Evolutionary conservation across 1,140 invertebrate genomes (phyloP).

Genomic region (Chrysomallon squamiferum): DNA sequence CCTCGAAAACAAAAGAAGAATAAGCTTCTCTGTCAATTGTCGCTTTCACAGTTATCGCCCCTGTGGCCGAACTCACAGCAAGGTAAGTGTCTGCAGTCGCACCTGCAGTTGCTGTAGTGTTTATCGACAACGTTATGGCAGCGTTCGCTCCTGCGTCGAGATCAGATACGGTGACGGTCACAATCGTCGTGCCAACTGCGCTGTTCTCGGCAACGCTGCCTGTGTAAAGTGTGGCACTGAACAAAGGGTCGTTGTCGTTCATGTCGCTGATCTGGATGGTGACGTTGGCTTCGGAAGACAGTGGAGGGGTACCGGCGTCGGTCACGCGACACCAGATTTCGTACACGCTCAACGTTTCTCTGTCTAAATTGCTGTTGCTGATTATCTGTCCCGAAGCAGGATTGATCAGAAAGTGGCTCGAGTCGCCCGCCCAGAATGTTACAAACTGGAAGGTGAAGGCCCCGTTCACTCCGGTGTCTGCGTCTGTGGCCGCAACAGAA

Average conservation of each 20-base stretch:
- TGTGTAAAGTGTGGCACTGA: slow-evolving; percentile 61
- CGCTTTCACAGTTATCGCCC: background rate
- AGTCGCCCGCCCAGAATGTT: slow-evolving; percentile 22
- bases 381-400: slow-evolving; percentile 24
- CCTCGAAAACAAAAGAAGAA: background rate
- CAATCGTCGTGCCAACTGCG: slow-evolving; percentile 80
- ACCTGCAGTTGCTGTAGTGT: slow-evolving; percentile 68
- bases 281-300: slow-evolving; percentile 29
- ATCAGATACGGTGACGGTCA: slow-evolving; percentile 74
- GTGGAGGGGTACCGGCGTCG: slow-evolving; percentile 32
- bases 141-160: slow-evolving; percentile 46
- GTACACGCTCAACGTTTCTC: slow-evolving; percentile 34
- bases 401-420: slow-evolving; percentile 21
- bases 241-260: slow-evolving; percentile 61
- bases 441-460: slow-evolving; percentile 23
- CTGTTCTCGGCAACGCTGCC: slow-evolving; percentile 86
- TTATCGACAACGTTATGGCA: slow-evolving; percentile 76
- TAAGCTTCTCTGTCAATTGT: background rate
- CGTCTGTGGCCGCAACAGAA: slow-evolving; percentile 22
- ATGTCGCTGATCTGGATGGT: slow-evolving; percentile 44
- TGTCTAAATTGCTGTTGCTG: slow-evolving; percentile 25
- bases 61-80: background rate
- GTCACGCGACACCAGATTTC: slow-evolving; percentile 23
- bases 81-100: slow-evolving; percentile 24
- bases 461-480: slow-evolving; percentile 27